Evolutionary conservation across 2,113 vertebrate genomes (phyloP).

Genomic region (Pterocles burchelli): DNA sequence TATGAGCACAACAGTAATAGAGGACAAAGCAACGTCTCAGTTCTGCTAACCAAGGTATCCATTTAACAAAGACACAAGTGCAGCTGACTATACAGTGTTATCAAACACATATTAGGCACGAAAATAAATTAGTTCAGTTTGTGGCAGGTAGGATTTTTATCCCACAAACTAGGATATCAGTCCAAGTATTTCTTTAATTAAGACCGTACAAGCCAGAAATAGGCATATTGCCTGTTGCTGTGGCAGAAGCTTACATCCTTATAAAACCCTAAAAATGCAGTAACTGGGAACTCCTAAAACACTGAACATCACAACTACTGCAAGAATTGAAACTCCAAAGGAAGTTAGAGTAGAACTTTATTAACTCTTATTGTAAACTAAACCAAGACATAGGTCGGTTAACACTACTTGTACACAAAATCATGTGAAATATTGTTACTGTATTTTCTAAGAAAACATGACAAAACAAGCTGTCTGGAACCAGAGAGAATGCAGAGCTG

Average conservation of each 20-base stretch:
- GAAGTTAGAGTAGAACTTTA: slow-evolving; percentile 41
- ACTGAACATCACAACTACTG: neutral
- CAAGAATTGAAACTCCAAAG: slow-evolving; percentile 42
- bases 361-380: slow-evolving; percentile 31
- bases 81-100: neutral
- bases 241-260: neutral
- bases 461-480: neutral
- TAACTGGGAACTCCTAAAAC: neutral
- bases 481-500: neutral
- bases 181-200: neutral
- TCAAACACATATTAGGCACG: neutral
- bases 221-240: neutral
- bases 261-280: neutral
- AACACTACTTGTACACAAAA: slow-evolving; percentile 9
- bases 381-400: neutral
- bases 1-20: neutral
- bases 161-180: neutral
- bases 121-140: neutral
- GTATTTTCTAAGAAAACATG: neutral
- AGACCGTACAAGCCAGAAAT: neutral
- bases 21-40: neutral
- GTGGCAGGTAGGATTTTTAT: neutral
- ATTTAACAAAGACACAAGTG: neutral
- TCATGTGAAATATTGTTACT: neutral
- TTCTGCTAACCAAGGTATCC: neutral